Percentiles rank a stretch among this genome's conserved stretches.
These are phyloP conservation scores for Anthophora plumipes DNA, from an alignment of 2,888 invertebrate species.

Conservation along the genomic window DNA sequence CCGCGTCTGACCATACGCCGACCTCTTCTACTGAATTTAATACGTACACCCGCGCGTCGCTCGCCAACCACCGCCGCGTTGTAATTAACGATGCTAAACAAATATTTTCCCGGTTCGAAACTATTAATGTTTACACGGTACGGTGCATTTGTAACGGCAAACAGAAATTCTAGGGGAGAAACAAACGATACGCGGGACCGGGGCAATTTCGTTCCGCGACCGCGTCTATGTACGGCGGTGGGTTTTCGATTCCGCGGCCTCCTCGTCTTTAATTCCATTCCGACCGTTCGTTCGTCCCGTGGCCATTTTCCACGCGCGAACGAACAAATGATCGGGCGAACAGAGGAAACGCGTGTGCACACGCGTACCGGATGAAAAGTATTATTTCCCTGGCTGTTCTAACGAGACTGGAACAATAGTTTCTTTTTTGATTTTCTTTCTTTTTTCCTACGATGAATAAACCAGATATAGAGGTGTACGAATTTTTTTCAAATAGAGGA, in stretches of 20 bases:
- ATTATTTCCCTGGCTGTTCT: slow-evolving; percentile 55
- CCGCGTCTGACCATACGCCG: slow-evolving; percentile 14
- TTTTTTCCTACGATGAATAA: slow-evolving; percentile 21
- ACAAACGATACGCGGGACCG: slow-evolving; percentile 8
- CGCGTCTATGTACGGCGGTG: neutral
- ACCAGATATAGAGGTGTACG: slow-evolving; percentile 23
- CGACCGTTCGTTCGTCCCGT: slow-evolving; percentile 7
- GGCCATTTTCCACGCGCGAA: slow-evolving; percentile 54
- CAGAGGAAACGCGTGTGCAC: too few relatives aligned
- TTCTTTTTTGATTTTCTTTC: slow-evolving; percentile 7
- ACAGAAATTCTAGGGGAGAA: slow-evolving; percentile 12
- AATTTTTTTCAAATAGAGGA: slow-evolving; percentile 24
- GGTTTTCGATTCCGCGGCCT: slow-evolving; percentile 14
- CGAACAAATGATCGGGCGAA: slow-evolving; percentile 56
- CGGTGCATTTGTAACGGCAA: neutral
- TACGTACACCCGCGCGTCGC: neutral
- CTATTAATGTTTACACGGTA: slow-evolving; percentile 22
- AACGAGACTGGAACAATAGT: slow-evolving; percentile 37
- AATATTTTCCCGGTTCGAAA: slow-evolving; percentile 16
- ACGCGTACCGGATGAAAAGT: slow-evolving; percentile 52
- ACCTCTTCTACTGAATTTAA: slow-evolving; percentile 29
- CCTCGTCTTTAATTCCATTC: slow-evolving; percentile 59
- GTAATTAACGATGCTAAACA: slow-evolving; percentile 33
- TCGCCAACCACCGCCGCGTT: neutral
- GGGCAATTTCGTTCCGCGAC: slow-evolving; percentile 3